phyloP scores from a whole-genome alignment of 2,888 invertebrate species.

The Cantharis lateralis region DNA sequence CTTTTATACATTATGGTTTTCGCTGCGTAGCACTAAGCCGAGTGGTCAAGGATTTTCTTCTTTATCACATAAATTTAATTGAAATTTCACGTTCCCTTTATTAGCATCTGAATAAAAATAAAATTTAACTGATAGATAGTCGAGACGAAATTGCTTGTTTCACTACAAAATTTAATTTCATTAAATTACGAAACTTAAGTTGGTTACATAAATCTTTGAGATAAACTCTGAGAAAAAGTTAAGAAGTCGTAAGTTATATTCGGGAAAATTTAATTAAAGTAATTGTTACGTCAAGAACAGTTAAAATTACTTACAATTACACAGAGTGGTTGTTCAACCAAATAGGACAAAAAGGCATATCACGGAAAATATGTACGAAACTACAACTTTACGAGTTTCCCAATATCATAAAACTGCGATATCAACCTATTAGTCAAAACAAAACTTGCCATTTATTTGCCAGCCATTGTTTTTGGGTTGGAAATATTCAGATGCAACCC shows the following conservation, averaged over 20 bases:
- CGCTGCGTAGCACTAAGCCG: not conserved
- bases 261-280: not conserved
- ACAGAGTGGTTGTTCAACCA: not conserved
- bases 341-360: not conserved
- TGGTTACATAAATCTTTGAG: not conserved
- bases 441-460: not conserved
- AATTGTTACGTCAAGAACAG: not conserved
- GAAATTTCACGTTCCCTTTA: not conserved
- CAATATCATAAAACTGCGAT: not conserved
- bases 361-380: not conserved
- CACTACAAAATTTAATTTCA: not conserved
- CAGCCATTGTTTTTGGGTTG: not conserved
- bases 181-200: not conserved
- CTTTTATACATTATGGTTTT: not conserved
- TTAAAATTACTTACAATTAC: not conserved
- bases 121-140: not conserved
- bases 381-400: not conserved
- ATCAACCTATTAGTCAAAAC: not conserved
- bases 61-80: not conserved
- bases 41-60: not conserved
- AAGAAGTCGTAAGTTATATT: not conserved
- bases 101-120: not conserved
- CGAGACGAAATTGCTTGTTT: not conserved
- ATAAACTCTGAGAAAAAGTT: not conserved
- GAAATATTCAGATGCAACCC: not conserved